phyloP scores from a whole-genome alignment of 2,797 vertebrate genomes.

The Phylloscopus collybita region DNA sequence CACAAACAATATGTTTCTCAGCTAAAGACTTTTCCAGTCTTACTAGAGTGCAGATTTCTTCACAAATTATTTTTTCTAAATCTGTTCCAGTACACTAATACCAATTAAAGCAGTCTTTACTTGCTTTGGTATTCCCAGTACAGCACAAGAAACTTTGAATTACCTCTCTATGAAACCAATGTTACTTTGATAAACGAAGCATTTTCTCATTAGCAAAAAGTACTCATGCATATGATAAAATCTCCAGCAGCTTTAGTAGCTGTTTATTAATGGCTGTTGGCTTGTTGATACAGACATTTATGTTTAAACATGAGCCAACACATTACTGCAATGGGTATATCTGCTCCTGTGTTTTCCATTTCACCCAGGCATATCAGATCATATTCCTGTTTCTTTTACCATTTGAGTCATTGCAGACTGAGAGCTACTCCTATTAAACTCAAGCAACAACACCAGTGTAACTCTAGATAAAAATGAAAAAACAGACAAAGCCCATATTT shows the following conservation, averaged over 20 bases:
- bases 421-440: not conserved
- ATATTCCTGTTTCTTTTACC: not conserved
- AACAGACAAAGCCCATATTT: not conserved
- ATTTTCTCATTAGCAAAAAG: conserved; percentile 70
- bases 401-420: not conserved
- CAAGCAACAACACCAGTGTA: not conserved
- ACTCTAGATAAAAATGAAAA: not conserved
- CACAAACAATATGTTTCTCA: not conserved
- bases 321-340: conserved; percentile 43
- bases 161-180: conserved; percentile 40
- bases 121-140: conserved; percentile 26
- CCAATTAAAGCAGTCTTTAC: not conserved
- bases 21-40: not conserved
- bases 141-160: conserved; percentile 42
- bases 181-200: conserved; percentile 67
- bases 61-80: not conserved
- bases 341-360: conserved; percentile 48
- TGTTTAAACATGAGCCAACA: conserved; percentile 67
- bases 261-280: conserved; percentile 70
- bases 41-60: not conserved
- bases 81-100: conserved; percentile 20
- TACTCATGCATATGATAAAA: conserved; percentile 63
- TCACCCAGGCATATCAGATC: conserved; percentile 34
- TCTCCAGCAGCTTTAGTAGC: conserved; percentile 58
- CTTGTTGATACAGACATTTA: conserved; percentile 64